These are phyloP conservation scores for Mayetiola destructor DNA, from an alignment of 2,888 invertebrate species.

Conservation along the genomic window DNA sequence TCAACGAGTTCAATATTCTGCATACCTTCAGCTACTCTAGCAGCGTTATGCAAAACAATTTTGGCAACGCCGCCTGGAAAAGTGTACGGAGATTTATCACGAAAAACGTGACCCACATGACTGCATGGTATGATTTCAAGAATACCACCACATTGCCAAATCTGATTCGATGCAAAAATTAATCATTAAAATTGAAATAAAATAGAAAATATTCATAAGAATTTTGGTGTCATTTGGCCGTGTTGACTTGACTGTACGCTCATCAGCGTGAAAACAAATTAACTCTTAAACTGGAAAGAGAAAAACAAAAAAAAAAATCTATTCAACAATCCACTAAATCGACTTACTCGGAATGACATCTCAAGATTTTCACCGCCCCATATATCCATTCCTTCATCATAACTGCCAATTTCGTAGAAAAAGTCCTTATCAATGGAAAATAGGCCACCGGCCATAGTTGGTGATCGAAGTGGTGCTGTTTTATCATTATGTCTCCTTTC, in stretches of 20 bases:
- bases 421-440: slow-evolving; percentile 91
- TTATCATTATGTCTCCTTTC: slow-evolving; percentile 82
- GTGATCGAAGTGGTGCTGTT: slow-evolving; percentile 82
- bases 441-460: slow-evolving; percentile 96
- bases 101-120: slow-evolving; percentile 94
- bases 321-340: neutral
- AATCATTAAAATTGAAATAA: no score
- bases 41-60: slow-evolving; percentile 95
- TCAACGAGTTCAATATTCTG: no score
- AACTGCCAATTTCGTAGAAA: slow-evolving; percentile 94
- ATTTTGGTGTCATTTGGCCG: no score
- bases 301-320: no score
- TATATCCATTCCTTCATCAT: slow-evolving; percentile 99
- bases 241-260: no score
- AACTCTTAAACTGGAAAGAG: no score
- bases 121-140: slow-evolving; percentile 92
- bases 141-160: slow-evolving; percentile 94
- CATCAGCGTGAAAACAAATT: no score
- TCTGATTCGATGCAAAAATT: slow-evolving; percentile 43
- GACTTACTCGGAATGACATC: slow-evolving; percentile 38
- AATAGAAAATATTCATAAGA: no score
- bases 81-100: slow-evolving; percentile 95
- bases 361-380: slow-evolving; percentile 63
- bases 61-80: slow-evolving; percentile 97
- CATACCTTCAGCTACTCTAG: slow-evolving; percentile 98